Evolutionary conservation across 1,140 invertebrate genomes (phyloP), one percentile per base, ranked within the genome.

Genomic region (Goniozus legneri): DNA sequence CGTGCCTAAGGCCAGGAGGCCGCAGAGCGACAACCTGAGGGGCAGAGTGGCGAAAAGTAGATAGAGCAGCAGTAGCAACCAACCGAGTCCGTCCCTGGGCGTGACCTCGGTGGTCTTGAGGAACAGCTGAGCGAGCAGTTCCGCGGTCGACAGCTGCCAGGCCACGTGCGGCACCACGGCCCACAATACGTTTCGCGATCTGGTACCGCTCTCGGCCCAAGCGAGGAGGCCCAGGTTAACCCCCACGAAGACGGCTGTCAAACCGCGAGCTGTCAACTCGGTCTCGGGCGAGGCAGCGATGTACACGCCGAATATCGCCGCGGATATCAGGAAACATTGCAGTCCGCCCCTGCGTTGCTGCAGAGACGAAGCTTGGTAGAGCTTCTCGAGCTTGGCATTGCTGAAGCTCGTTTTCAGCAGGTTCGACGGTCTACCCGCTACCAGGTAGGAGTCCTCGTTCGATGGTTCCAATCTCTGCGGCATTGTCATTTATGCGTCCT

Each of bases 21-120:
- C 58, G 61, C 84, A 87, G 44, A 85, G 80, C 7, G 80, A 72
- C 2, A 90, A 64, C 16, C 84, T 79, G 33, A 93, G 75, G 0
- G 91, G 91, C 47, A 93, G 65, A 1, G 89, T 87, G 24, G 90
- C 87, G 65, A 89, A 86, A n/a, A 89, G 82, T n/a, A 91, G 79
- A 62, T 91, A 95, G 50, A 89, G 84, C 37, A 91, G 68, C n/a
- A 93, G 72, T 32, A 92, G 72, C 13, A 86, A 80, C 89, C 89
- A 92, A 16, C 86, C 87, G 0, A 93, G 77, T 34, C 78, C 77
- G 51, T 85, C 80, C 38, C 78, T 67, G 15, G 76, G 75, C 21
- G 77, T 79, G 49, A 78, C 77, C 31, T 79, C 77, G 44, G 70
- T 69, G 19, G 65, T 53, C 60, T 82, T 79, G 42, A 82, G 63